These are phyloP conservation scores for Morpho helenor DNA, from an alignment of 2,888 invertebrate genomes.

Conservation along the genomic window DNA sequence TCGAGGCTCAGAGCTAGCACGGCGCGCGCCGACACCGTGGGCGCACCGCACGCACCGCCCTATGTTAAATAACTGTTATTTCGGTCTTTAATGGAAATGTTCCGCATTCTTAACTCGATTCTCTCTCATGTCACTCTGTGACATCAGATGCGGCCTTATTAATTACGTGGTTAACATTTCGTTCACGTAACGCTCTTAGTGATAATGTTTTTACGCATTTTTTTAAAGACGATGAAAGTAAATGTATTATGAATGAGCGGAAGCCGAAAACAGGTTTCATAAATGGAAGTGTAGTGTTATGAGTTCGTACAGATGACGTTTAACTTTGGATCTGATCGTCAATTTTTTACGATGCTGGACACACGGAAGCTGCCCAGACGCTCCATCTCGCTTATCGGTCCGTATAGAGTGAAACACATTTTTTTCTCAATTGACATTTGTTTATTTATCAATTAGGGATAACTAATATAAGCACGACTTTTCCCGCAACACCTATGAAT, in stretches of 20 bases:
- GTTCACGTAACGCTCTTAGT: slow-evolving; percentile 43
- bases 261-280: slow-evolving; percentile 57
- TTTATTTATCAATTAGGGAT: not conserved
- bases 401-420: slow-evolving; percentile 34
- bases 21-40: slow-evolving; percentile 46
- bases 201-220: slow-evolving; percentile 46
- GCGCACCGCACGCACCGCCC: slow-evolving; percentile 55
- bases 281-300: slow-evolving; percentile 68
- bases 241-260: slow-evolving; percentile 58
- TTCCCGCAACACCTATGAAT: too few relatives aligned
- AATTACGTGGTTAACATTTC: slow-evolving; percentile 41
- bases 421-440: slow-evolving; percentile 10
- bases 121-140: slow-evolving; percentile 41
- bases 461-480: too few relatives aligned
- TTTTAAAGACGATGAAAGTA: slow-evolving; percentile 57
- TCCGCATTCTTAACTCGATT: slow-evolving; percentile 68
- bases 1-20: slow-evolving; percentile 40
- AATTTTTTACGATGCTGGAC: slow-evolving; percentile 63
- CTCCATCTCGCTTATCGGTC: slow-evolving; percentile 67
- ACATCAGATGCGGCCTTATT: slow-evolving; percentile 28
- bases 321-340: slow-evolving; percentile 43
- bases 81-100: slow-evolving; percentile 72
- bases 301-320: slow-evolving; percentile 56
- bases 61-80: slow-evolving; percentile 75
- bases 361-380: slow-evolving; percentile 66